Evolutionary conservation across 2,797 vertebrate genomes (phyloP), one percentile per base, ranked within the genome.

Genomic region (Phataginus tetradactyla): DNA sequence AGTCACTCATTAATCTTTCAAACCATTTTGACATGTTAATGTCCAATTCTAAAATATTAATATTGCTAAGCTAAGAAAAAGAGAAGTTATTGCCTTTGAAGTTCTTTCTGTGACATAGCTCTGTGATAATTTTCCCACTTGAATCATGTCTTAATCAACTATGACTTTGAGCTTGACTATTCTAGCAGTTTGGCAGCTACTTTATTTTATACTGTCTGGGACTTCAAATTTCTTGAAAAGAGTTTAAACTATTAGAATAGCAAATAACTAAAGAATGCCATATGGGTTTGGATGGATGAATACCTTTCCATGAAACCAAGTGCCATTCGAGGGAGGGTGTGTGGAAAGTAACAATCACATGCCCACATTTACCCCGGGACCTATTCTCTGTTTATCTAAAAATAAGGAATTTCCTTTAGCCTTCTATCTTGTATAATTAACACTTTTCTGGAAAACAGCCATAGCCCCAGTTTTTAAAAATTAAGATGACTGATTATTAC

Each of bases 1-100:
- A 96, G 29, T 94, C 91, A 7, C 45, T 98, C 63, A 90, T 97
- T 96, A 92, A 96, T 98, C 86, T 95, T 97, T 96, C 71, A 78
- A 78, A 66, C 18, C 78, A 83, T 84, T 97, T 95, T 95, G 80
- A 66, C 85, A 84, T 57, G 66, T 61, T n/a, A 32, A 14, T 79
- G 27, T 87, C 53, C 79, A 71, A 37, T 8, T 93, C 37, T 71
- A 92, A 75, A 98, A 92, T 93, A 96, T 34, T 95, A 96, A 88
- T 55, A 42, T 75, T 10, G 51, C 29, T 39, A 64, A 51, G 37
- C 23, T 37, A 63, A 80, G 51, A 34, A 61, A 34, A 34, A 94
- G 18, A 17, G 27, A 75, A 53, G 68, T 4, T 74, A 8, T 9
- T 91, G 7, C 4, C 94, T 97, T 97, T 74, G 42, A 90, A 96